These are phyloP conservation scores for Hormiphora californensis DNA, from an alignment of 37 sponge, comb jelly and placozoan genomes.

Conservation along the genomic window DNA sequence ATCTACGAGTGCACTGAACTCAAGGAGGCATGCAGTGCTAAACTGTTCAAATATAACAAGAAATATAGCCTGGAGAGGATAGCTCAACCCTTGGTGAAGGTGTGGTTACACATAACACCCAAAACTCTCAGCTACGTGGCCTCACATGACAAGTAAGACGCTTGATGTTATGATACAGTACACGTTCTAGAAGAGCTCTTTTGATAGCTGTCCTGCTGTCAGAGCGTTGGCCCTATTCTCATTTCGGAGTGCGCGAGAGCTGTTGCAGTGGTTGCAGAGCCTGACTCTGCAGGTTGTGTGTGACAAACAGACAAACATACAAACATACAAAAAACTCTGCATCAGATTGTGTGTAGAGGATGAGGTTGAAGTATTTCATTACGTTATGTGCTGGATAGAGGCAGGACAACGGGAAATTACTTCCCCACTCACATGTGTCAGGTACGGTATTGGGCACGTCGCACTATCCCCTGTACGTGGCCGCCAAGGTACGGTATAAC, in stretches of 20 bases:
- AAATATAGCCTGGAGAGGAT: conserved; percentile 22
- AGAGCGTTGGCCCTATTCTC: no score
- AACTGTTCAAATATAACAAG: conserved; percentile 53
- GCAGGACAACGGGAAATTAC: conserved; percentile 28
- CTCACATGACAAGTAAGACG: conserved; percentile 24
- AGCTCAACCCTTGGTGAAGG: conserved; percentile 46
- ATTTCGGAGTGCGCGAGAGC: no score
- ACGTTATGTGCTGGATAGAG: conserved; percentile 53
- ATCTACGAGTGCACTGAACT: conserved; percentile 23
- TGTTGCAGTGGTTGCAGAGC: no score
- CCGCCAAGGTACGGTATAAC: no score
- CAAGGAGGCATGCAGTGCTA: conserved; percentile 8
- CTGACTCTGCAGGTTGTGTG: no score
- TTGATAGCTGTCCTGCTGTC: no score
- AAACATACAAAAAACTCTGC: no score
- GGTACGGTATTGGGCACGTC: not conserved
- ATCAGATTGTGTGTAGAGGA: conserved; percentile 53
- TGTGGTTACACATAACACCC: conserved; percentile 40
- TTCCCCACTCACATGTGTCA: conserved; percentile 31
- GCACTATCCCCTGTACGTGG: no score
- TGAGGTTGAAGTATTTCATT: conserved; percentile 43
- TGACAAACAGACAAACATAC: no score
- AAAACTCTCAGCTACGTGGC: conserved; percentile 39
- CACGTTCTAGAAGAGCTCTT: not conserved
- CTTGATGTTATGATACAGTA: not conserved